Conservation (phyloP, 1,140 invertebrate species). For the Zaprionus africanus region DNA sequence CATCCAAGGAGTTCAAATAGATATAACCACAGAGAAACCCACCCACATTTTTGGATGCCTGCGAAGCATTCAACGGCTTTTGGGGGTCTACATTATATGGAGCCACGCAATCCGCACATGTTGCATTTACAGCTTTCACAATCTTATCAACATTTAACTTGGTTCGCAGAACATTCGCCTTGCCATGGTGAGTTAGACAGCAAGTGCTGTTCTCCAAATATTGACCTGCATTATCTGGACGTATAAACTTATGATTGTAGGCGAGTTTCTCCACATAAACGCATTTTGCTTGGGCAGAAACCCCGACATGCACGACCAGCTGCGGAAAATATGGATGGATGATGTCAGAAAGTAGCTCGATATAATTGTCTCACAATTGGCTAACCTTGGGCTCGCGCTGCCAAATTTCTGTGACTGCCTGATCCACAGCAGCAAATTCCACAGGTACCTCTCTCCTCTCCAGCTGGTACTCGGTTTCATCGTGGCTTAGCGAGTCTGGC, state of each 20-base stretch:
- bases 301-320: slow-evolving; percentile 88
- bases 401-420: slow-evolving; percentile 87
- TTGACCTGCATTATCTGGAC: slow-evolving; percentile 83
- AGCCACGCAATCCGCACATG: slow-evolving; percentile 56
- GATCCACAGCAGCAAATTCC: slow-evolving; percentile 86
- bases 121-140: slow-evolving; percentile 72
- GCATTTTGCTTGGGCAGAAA: slow-evolving; percentile 84
- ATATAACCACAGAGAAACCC: slow-evolving; percentile 88
- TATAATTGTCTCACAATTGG: slow-evolving; percentile 15
- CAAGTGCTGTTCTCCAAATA: slow-evolving; percentile 74
- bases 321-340: slow-evolving; percentile 62
- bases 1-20: slow-evolving; percentile 86
- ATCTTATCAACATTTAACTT: slow-evolving; percentile 85
- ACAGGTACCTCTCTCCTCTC: slow-evolving; percentile 87
- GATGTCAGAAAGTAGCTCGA: slow-evolving; percentile 46
- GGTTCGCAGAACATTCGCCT: slow-evolving; percentile 76
- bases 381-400: slow-evolving; percentile 85
- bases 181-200: slow-evolving; percentile 68
- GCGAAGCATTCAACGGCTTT: slow-evolving; percentile 18
- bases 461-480: slow-evolving; percentile 84
- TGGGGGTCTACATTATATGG: neutral
- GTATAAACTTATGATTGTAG: slow-evolving; percentile 85
- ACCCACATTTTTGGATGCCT: slow-evolving; percentile 71
- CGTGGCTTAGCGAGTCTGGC: slow-evolving; percentile 69
- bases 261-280: slow-evolving; percentile 86